Percentiles rank a stretch among this genome's conserved stretches.
Evolutionary conservation across 2,113 vertebrate species (phyloP).

Genomic region (Boleophthalmus pectinirostris): DNA sequence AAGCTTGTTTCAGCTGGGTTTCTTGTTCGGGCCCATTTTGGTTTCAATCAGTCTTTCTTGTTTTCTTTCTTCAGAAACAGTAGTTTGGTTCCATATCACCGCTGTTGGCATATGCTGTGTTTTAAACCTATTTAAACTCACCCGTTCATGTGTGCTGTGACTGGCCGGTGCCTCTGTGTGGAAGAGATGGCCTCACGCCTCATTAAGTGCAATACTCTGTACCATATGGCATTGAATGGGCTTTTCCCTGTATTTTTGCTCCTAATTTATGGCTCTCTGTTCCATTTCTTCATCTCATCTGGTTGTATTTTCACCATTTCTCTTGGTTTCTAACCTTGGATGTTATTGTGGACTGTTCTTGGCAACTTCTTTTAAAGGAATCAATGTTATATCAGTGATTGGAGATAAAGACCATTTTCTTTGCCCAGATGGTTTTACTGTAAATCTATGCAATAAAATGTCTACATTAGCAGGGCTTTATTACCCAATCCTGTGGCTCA

Average conservation of each 20-base stretch:
- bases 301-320: constrained; percentile 33
- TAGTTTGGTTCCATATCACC: constrained; percentile 53
- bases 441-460: constrained; percentile 1
- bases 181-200: constrained; percentile 66
- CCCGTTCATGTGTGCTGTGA: constrained; percentile 66
- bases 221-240: constrained; percentile 69
- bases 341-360: constrained; percentile 8
- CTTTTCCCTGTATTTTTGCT: constrained; percentile 35
- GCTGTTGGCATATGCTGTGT: constrained; percentile 50
- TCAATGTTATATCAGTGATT: constrained; percentile 17
- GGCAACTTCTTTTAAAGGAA: constrained; percentile 25
- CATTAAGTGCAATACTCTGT: constrained; percentile 69
- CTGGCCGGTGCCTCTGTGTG: constrained; percentile 57
- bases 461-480: not conserved
- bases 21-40: constrained; percentile 15
- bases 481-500: constrained; percentile 1
- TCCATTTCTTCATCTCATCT: constrained; percentile 54
- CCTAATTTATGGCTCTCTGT: constrained; percentile 35
- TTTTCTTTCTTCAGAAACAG: constrained; percentile 33
- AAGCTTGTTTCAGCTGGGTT: constrained; percentile 5
- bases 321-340: constrained; percentile 1
- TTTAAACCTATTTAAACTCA: constrained; percentile 59
- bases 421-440: constrained; percentile 1
- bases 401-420: constrained; percentile 8
- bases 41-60: constrained; percentile 5